Base-by-base conservation (phyloP, 2,797 vertebrate genomes). In the Falco rusticolus region DNA sequence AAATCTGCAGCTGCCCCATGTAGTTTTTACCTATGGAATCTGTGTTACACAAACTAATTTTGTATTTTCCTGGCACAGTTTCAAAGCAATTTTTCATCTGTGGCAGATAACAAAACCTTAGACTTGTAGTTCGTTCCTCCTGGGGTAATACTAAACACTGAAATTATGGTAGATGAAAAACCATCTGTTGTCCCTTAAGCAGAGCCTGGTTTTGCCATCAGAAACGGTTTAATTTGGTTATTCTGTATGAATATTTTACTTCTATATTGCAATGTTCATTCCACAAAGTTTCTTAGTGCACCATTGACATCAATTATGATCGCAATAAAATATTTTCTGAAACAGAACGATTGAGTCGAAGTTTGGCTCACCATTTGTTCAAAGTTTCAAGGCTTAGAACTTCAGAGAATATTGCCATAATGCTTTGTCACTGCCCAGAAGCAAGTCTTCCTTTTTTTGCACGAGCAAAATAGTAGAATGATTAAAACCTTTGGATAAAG, bases 1-100 rank as follows among this genome's bases (percentile, higher is more conserved):
- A 79, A 95, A 76, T 28, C 81, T 34, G 71, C 87, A 95, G 94
- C 91, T 96, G 93, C 8, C 64, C 82, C 66, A 15, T 85, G 84
- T 89, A 92, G 53, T 20, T 92, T 82, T 85, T 83, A 94, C 89
- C 78, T 87, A 70, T 5, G n/a, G 64, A 72, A 87, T 80, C 50
- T 50, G 12, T 48, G 43, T 80, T 80, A 68, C 18, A 90, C 59
- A 93, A 93, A 82, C 63, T 51, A 20, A 68, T 76, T 48, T 33
- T 63, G 10, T 43, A 26, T 77, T 89, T 92, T 83, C 24, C 56
- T 94, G 87, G 82, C 66, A 31, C 24, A n/a, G 16, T 71, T 89
- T 91, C 84, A 94, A 94, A 87, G 84, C 28, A 56, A 17, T 48
- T 93, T 83, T 80, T 91, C 63, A 87, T 57, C 43, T 39, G 31